Evolutionary conservation across 1,140 invertebrate species (phyloP), one percentile per base, ranked within the genome.

Genomic region (Dolichoris vasculosae): DNA sequence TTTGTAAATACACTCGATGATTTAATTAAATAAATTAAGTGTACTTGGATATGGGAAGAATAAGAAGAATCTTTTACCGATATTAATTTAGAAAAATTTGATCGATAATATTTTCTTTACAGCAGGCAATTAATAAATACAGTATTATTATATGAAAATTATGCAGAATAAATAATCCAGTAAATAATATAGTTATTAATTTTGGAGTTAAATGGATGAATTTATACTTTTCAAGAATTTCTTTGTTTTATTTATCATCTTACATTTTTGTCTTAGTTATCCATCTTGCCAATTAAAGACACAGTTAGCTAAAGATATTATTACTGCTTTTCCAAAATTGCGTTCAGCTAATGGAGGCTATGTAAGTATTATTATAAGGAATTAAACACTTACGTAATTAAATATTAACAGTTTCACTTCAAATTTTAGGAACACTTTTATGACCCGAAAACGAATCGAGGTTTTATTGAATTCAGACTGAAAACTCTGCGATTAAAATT

Each of bases 401-500:
- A 59, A 59, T 26, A 26, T 26, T 26, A 2, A 2, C 9, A 13
- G 26, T 26, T 23, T 26, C 6, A 59, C 59, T 43, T 32, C 40
- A 64, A 40, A n/a, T 35, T 38, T 35, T 40, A 86, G 86, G 86
- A 86, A 64, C 86, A 86, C n/a, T 86, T 83, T 40, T 86, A 83
- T 43, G 86, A 83, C 51, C 64, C 51, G 1, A 86, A 86, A 73
- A 83, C 51, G 0, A 86, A 86, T 69, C 67, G 78, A 2, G 86
- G 82, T 35, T 86, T 86, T 15, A 82, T 86, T 2, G 85, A 86
- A 7, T 86, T 77, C 73, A 82, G 85, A 15, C 32, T 86, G 13
- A 86, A 86, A 71, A 86, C 85, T 79, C 59, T 86, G 1, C 55
- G 85, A 4, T 13, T 78, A 23, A 77, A 67, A 35, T 46, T 82